Percentiles rank a stretch among this genome's conserved stretches.
phyloP scores from a whole-genome alignment of 1,140 invertebrate species.

The Periplaneta americana region DNA sequence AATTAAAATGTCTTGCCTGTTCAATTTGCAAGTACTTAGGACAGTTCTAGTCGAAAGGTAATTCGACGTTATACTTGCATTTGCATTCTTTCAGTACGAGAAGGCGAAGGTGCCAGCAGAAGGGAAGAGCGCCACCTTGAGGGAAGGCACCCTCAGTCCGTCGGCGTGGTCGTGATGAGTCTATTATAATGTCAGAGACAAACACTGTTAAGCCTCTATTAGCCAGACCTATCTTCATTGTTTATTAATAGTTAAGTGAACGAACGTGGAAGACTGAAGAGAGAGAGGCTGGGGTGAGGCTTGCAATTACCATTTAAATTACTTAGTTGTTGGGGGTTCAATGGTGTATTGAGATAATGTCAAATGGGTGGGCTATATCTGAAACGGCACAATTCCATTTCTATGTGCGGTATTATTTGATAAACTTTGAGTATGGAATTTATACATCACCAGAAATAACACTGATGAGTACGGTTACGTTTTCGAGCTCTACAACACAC shows the following conservation, averaged over 20 bases:
- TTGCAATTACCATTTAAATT: constrained; percentile 5
- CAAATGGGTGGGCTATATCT: not conserved
- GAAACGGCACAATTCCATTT: not conserved
- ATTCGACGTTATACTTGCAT: no score
- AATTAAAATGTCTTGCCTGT: no score
- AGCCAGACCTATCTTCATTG: not conserved
- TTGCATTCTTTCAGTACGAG: no score
- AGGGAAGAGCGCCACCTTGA: no score
- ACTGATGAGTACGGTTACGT: no score
- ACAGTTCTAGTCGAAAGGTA: no score
- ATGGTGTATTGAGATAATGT: not conserved
- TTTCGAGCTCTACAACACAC: no score
- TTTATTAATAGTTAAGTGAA: not conserved
- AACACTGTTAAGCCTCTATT: not conserved
- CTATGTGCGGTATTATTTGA: not conserved
- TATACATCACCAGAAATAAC: no score
- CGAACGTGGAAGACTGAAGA: not conserved
- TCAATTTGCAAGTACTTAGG: no score
- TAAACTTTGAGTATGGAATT: no score
- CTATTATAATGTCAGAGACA: not conserved
- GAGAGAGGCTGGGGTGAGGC: not conserved
- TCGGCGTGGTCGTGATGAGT: not conserved
- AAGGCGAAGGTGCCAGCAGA: no score
- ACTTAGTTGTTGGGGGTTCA: not conserved
- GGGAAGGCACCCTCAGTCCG: no score